A percentile compares a stretch with the other conserved stretches of the same genome.
These are phyloP conservation scores for Cyprinella venusta DNA, from an alignment of 2,797 vertebrate species.

Conservation along the genomic window DNA sequence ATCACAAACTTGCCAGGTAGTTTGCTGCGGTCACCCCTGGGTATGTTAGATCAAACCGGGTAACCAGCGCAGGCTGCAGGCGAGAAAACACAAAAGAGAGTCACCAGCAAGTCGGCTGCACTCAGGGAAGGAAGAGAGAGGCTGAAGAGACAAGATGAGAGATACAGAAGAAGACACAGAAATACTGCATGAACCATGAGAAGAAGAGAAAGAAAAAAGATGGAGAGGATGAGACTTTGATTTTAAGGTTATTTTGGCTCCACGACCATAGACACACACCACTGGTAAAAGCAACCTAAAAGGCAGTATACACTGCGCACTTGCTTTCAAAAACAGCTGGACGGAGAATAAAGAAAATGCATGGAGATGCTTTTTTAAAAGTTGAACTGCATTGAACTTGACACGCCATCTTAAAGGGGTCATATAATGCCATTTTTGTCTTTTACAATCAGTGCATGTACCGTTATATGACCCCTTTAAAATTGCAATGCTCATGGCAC, in stretches of 20 bases:
- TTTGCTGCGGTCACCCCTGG: slow-evolving; percentile 79
- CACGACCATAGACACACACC: not conserved
- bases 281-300: not conserved
- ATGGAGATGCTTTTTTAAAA: slow-evolving; percentile 1
- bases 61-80: slow-evolving; percentile 82
- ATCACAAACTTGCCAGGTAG: slow-evolving; percentile 81
- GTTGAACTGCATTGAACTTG: slow-evolving; percentile 1
- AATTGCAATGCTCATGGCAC: not conserved
- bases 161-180: slow-evolving; percentile 58
- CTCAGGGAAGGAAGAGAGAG: slow-evolving; percentile 33
- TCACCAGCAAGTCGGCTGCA: slow-evolving; percentile 65
- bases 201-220: slow-evolving; percentile 36
- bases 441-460: too few species aligned
- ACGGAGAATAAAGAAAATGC: not conserved
- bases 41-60: slow-evolving; percentile 82
- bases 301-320: too few species aligned
- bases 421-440: too few species aligned
- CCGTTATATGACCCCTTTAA: too few species aligned
- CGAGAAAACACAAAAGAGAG: slow-evolving; percentile 74
- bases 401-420: not conserved
- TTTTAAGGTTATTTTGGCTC: not conserved
- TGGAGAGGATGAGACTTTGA: slow-evolving; percentile 6
- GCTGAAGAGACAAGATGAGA: slow-evolving; percentile 45
- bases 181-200: slow-evolving; percentile 58
- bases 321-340: not conserved